phyloP scores from a whole-genome alignment of 2,888 invertebrate genomes.

The Conops quadrifasciatus region DNA sequence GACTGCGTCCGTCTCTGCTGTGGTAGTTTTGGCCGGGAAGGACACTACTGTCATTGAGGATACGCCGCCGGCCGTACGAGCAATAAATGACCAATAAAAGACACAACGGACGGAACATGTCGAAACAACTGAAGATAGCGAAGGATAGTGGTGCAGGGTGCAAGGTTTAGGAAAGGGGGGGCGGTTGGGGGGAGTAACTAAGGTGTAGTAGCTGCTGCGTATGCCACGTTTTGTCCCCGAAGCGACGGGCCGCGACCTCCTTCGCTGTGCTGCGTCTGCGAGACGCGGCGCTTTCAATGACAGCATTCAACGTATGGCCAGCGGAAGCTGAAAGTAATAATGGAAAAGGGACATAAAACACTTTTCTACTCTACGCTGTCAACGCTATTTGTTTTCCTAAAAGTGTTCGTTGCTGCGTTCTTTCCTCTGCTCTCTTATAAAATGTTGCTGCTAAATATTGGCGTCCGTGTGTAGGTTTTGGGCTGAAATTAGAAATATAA shows the following conservation, averaged over 20 bases:
- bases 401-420: constrained; percentile 10
- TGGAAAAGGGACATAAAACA: constrained; percentile 34
- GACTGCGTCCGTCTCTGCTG: constrained; percentile 14
- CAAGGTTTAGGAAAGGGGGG: background rate
- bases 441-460: background rate
- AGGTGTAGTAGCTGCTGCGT: background rate
- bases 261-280: background rate
- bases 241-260: background rate
- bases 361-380: constrained; percentile 30
- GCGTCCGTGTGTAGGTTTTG: constrained; percentile 13
- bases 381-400: constrained; percentile 23
- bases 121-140: background rate
- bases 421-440: background rate
- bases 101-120: constrained; percentile 21
- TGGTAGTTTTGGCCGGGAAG: constrained; percentile 13
- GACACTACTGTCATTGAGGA: background rate
- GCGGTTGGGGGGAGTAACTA: background rate
- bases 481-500: constrained; percentile 32
- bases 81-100: constrained; percentile 34
- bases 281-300: constrained; percentile 21
- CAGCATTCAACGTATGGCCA: constrained; percentile 27
- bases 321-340: constrained; percentile 36
- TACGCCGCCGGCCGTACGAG: constrained; percentile 8
- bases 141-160: background rate
- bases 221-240: background rate